Base-by-base conservation (phyloP, 2,888 invertebrate genomes). In the Eilema depressum region DNA sequence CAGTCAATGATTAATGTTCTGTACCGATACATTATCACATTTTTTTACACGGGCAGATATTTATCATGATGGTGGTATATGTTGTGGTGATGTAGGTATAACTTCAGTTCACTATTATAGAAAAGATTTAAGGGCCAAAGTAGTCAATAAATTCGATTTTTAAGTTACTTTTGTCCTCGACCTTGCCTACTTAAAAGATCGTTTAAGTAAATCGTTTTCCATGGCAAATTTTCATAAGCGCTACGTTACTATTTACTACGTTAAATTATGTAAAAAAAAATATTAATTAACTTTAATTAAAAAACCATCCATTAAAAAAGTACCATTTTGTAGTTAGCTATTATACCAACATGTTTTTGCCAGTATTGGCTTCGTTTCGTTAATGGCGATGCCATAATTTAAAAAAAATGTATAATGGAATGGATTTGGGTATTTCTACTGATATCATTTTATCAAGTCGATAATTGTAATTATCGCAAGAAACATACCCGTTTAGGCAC, bases 371-470 rank as follows among this genome's bases (percentile, higher is more conserved):
- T 63, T 37, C 25, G 17, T 20, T 47, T 4, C 25, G n/a, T 17
- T 64, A 26, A 23, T 53, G 14, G 11, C 28, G 28, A 53, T 64
- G 12, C 3, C 11, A 47, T 63, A 26, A 37, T 23, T 25, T 26
- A 63, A 63, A 25, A 26, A 28, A 64, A 2, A 41, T 28, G 2
- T 47, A 53, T 5, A 12, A 28, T 5, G 47, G 10, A 56, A 30
- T 8, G 1, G 41, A 65, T 57, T 56, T n/a, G 25, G 25, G 33
- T 66, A 33, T 66, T 37, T 59, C 30, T 57, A 37, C 57, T 66
- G 17, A 57, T 37, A 17, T 57, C 23, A 33, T 33, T 17, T 25
- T 53, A 11, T 66, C 37, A 63, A 23, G 17, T 63, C 37, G 25
- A 57, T 25, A 5, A 59, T 37, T 26, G 10, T 23, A 59, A 66